phyloP scores from a whole-genome alignment of 2,797 vertebrate genomes.

The Coracias cyanogaster region DNA sequence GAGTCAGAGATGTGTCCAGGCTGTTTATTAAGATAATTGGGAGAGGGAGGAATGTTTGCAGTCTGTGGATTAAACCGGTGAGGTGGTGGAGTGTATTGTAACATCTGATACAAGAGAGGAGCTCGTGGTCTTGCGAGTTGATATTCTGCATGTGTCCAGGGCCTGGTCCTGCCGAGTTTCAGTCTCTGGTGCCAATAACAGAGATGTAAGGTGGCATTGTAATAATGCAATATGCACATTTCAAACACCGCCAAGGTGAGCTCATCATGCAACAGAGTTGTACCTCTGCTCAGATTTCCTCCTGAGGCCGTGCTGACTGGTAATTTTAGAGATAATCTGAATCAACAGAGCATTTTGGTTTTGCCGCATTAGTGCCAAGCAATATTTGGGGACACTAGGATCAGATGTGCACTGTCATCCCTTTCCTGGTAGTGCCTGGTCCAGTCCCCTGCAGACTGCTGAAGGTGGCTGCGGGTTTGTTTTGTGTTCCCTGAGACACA shows the following conservation, averaged over 20 bases:
- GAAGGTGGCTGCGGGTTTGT: background rate
- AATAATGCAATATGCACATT: background rate
- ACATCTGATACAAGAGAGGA: background rate
- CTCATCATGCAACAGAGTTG: background rate
- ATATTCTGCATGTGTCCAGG: background rate
- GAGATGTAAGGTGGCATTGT: background rate
- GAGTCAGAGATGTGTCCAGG: slow-evolving; percentile 32
- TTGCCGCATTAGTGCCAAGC: background rate
- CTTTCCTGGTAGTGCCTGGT: background rate
- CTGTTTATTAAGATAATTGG: slow-evolving; percentile 45
- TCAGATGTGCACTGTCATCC: background rate
- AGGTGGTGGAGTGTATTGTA: background rate
- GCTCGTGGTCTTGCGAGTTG: background rate
- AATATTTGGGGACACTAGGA: background rate
- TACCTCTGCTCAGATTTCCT: background rate
- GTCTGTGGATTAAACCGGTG: background rate
- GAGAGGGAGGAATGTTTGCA: background rate
- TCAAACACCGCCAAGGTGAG: background rate
- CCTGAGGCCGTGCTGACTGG: background rate
- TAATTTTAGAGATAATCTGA: background rate
- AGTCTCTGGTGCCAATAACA: background rate
- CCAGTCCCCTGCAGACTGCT: background rate
- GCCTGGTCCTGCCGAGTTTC: background rate
- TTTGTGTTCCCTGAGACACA: background rate
- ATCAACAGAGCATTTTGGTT: background rate